These are phyloP conservation scores for Meliscaeva auricollis DNA, from an alignment of 2,888 invertebrate species.

Conservation along the genomic window DNA sequence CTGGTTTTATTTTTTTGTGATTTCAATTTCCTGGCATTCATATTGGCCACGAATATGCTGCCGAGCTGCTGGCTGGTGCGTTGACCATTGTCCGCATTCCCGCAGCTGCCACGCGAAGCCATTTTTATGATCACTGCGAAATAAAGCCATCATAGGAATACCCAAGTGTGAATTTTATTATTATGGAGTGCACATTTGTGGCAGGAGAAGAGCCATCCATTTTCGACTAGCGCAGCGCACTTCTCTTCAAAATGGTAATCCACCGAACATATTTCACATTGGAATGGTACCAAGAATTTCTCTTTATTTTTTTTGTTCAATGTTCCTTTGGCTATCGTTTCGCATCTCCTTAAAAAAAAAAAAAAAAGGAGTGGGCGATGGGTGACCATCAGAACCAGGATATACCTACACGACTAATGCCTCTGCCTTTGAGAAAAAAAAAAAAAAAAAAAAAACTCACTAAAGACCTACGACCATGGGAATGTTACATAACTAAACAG, in stretches of 20 bases:
- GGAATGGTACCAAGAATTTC: conserved; percentile 60
- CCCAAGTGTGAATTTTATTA: conserved; percentile 75
- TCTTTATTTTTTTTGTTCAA: conserved; percentile 9
- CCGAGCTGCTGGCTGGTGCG: conserved; percentile 37
- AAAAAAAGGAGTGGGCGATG: conserved; percentile 10
- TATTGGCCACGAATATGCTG: conserved; percentile 41
- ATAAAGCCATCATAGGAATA: conserved; percentile 62
- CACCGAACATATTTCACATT: conserved; percentile 67
- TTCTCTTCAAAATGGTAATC: conserved; percentile 61
- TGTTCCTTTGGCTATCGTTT: conserved; percentile 50
- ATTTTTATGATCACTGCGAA: conserved; percentile 65
- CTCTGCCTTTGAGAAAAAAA: conserved; percentile 49
- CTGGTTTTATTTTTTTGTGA: conserved; percentile 16
- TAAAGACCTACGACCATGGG: conserved; percentile 43
- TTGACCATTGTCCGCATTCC: conserved; percentile 50
- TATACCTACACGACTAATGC: neutral
- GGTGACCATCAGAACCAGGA: conserved; percentile 9
- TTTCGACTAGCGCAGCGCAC: neutral
- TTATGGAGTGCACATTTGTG: conserved; percentile 65
- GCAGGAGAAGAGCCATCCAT: conserved; percentile 26
- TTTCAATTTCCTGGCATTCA: conserved; percentile 66
- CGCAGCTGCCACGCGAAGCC: conserved; percentile 37
- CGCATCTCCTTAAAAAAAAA: conserved; percentile 22
- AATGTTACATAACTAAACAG: conserved; percentile 69
- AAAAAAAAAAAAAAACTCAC: conserved; percentile 40